These are phyloP conservation scores for Fregetta grallaria DNA, from an alignment of 2,113 vertebrate genomes.

Conservation along the genomic window DNA sequence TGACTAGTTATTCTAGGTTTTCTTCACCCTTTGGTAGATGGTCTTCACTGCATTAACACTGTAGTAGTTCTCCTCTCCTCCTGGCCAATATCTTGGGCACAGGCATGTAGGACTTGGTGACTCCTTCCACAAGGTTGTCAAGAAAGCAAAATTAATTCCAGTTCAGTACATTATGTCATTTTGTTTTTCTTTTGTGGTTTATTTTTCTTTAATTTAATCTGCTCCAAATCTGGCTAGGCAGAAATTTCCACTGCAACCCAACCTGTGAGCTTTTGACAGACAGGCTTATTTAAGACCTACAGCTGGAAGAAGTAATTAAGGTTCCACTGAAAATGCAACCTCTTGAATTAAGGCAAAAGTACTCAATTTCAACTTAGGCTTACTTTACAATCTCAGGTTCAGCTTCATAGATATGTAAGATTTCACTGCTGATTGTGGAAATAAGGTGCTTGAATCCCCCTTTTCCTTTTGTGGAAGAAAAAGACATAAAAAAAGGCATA, in stretches of 20 bases:
- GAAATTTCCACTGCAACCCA: conserved; percentile 9
- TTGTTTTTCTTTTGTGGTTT: conserved; percentile 31
- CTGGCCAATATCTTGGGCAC: background rate
- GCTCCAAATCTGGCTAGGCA: background rate
- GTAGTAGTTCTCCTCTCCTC: background rate
- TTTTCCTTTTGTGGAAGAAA: background rate
- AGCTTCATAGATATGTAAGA: background rate
- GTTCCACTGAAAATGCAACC: background rate
- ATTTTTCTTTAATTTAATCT: conserved; percentile 42
- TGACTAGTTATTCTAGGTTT: background rate
- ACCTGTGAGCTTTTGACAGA: background rate
- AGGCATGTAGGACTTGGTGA: background rate
- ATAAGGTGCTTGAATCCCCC: background rate
- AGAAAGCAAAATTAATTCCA: background rate
- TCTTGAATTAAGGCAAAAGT: background rate
- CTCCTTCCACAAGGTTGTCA: background rate
- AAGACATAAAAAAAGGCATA: background rate
- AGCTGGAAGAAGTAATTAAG: conserved; percentile 28
- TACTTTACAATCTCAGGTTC: background rate
- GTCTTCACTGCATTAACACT: background rate
- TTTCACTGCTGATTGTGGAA: background rate
- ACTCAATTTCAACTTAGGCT: background rate
- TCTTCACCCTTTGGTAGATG: background rate
- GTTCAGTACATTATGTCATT: background rate
- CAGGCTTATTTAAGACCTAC: conserved; percentile 9